phyloP scores from a whole-genome alignment of 2,888 invertebrate species.

The Sesia bembeciformis region DNA sequence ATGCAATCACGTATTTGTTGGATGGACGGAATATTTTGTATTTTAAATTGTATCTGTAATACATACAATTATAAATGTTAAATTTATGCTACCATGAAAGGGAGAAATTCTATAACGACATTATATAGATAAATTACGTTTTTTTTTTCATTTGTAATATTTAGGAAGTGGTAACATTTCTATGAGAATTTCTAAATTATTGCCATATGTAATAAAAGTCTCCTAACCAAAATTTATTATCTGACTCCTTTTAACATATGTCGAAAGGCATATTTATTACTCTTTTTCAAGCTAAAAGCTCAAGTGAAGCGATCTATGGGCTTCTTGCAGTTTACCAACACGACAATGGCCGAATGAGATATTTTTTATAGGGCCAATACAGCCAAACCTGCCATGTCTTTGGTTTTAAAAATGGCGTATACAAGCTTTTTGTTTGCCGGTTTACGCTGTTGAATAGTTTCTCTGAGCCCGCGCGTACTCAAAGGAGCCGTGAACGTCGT shows the following conservation, averaged over 20 bases:
- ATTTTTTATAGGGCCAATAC: constrained; percentile 72
- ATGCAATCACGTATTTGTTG: no score
- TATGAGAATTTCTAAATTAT: constrained; percentile 8
- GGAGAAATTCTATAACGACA: no score
- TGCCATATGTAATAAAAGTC: constrained; percentile 43
- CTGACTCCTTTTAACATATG: constrained; percentile 69
- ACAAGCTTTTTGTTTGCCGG: constrained; percentile 78
- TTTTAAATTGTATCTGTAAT: no score
- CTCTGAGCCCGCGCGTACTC: constrained; percentile 54
- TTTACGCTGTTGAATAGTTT: constrained; percentile 70
- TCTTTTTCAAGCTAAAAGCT: constrained; percentile 68
- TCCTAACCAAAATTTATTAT: constrained; percentile 36
- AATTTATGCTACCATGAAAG: no score
- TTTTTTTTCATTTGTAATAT: no score
- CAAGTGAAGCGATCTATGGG: constrained; percentile 71
- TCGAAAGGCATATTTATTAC: constrained; percentile 65
- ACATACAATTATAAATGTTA: no score
- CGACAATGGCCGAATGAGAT: constrained; percentile 73
- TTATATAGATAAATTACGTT: no score
- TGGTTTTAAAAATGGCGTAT: constrained; percentile 77
- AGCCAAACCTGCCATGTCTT: constrained; percentile 73
- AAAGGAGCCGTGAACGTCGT: constrained; percentile 56
- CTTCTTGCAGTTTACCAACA: constrained; percentile 73
- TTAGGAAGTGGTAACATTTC: neutral
- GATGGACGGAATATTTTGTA: no score